phyloP scores from a whole-genome alignment of 2,797 vertebrate genomes.

The Hafferia zeledoni region DNA sequence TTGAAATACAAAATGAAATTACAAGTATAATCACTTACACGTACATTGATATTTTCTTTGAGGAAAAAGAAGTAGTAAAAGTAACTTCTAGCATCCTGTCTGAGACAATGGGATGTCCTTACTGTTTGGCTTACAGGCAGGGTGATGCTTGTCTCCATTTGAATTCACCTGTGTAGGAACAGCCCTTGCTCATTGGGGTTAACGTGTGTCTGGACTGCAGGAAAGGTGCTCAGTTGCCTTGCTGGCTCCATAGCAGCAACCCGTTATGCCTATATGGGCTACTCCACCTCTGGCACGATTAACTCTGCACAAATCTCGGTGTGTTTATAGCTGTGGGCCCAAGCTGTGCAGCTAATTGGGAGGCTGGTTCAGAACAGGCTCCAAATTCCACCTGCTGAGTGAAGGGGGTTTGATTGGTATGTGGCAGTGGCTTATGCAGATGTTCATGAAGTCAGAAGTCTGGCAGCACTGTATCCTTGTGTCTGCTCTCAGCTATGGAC shows the following conservation, averaged over 20 bases:
- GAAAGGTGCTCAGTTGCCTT: neutral
- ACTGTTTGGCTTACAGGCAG: neutral
- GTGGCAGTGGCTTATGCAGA: neutral
- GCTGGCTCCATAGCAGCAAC: neutral
- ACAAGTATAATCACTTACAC: neutral
- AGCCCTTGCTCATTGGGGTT: neutral
- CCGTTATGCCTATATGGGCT: neutral
- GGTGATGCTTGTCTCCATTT: neutral
- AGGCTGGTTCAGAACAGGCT: conserved; percentile 2
- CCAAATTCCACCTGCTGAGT: neutral
- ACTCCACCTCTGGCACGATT: neutral
- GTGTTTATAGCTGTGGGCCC: neutral
- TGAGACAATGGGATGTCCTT: neutral
- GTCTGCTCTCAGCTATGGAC: neutral
- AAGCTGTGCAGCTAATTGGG: conserved; percentile 45
- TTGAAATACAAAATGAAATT: neutral
- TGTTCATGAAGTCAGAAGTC: neutral
- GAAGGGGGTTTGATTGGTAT: neutral
- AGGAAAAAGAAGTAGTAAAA: neutral
- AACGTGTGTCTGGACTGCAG: neutral
- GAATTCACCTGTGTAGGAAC: neutral
- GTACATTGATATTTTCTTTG: neutral
- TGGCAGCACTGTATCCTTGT: neutral
- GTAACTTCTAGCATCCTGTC: neutral
- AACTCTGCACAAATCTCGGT: neutral